Evolutionary conservation across 1,140 invertebrate species (phyloP), one percentile per base, ranked within the genome.

Genomic region (Aphis gossypii): DNA sequence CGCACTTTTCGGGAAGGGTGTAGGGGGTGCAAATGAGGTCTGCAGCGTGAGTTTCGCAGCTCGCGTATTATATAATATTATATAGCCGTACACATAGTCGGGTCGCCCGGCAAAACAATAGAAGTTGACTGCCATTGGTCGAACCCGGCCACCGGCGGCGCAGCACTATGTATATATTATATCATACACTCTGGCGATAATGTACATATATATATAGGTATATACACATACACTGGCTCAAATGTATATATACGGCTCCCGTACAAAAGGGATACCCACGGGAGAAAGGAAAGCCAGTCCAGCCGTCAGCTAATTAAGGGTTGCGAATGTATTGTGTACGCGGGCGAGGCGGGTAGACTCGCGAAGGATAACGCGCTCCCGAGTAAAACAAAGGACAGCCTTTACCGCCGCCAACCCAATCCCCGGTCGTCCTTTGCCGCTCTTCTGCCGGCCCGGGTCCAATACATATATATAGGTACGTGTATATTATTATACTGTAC

Each of bases 251-350:
- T n/a, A 44, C 41, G 30, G 38, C 7, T 8, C 23, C 23, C 9
- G 38, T 84, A 41, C 35, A 84, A 41, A 76, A 68, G 90, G 56
- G 54, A 56, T 76, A 76, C 60, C n/a, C 38, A 38, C 38, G 54
- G 41, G 56, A 68, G 60, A 91, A 76, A 60, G 60, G 60, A 88
- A 84, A 48, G 54, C 68, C 90, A 48, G 76, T 89, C 35, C 91
- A 35, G n/a, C 76, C 68, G 90, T 91, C 90, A 46, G 46, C 91
- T 92, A 92, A 92, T 92, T 92, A 92, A 92, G 91, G 91, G 68
- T 83, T 54, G 88, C 35, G 48, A n/a, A 46, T 21, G 90, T 56
- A 60, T 38, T 21, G 54, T 54, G 35, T 6, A 60, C 56, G 56
- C 56, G 23, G 56, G 35, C 18, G 60, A 68, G 90, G 60, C 30